Percentiles rank a stretch among this genome's conserved stretches.
phyloP scores from a whole-genome alignment of 2,797 vertebrate species.

The Rachycentron canadum region DNA sequence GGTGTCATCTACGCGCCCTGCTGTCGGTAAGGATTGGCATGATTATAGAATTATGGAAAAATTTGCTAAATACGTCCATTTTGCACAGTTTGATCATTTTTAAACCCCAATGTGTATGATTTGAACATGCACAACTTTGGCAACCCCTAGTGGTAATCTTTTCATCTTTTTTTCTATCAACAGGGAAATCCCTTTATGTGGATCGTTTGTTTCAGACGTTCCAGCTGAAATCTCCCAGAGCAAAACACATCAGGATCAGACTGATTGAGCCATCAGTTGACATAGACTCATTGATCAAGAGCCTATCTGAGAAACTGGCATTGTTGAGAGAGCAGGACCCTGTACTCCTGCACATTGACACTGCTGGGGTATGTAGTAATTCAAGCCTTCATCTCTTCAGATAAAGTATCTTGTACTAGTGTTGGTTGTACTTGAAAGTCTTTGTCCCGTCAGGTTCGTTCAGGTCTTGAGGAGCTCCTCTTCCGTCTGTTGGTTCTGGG shows the following conservation, averaged over 20 bases:
- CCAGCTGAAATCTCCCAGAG: conserved; percentile 47
- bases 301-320: conserved; percentile 66
- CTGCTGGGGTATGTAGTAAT: conserved; percentile 77
- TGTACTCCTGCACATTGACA: conserved; percentile 84
- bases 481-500: conserved; percentile 83
- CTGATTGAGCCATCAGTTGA: conserved; percentile 80
- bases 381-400: background rate
- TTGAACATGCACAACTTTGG: background rate
- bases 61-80: background rate
- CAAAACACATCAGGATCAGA: conserved; percentile 69
- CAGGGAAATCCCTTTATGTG: conserved; percentile 86
- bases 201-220: conserved; percentile 80
- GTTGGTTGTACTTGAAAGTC: background rate
- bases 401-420: background rate
- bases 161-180: conserved; percentile 21
- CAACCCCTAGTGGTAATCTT: background rate
- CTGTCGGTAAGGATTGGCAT: conserved; percentile 82
- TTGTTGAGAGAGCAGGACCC: conserved; percentile 75
- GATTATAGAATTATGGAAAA: background rate
- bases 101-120: too few species aligned
- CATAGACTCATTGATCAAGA: conserved; percentile 74
- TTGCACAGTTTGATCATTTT: background rate
- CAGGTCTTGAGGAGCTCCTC: conserved; percentile 84
- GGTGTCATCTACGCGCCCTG: conserved; percentile 81
- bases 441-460: conserved; percentile 73